Evolutionary conservation across 2,797 vertebrate genomes (phyloP).

Genomic region (Macropodus opercularis): DNA sequence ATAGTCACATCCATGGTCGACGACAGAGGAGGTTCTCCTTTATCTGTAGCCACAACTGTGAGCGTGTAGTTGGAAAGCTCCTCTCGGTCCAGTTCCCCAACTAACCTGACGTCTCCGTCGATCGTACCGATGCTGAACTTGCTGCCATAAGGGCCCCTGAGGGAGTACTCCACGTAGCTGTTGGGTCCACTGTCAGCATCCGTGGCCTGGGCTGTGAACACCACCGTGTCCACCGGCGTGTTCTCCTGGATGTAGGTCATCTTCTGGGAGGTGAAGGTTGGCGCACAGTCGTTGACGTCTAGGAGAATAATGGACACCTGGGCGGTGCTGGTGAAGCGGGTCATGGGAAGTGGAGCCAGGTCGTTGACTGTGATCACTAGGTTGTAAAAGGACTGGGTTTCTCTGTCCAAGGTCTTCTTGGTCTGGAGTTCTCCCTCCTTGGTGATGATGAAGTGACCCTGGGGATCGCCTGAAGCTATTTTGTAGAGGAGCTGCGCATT

Average conservation of each 20-base stretch:
- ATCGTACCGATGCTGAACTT: constrained; percentile 91
- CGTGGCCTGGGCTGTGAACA: constrained; percentile 87
- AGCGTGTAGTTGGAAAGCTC: constrained; percentile 91
- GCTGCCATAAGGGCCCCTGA: constrained; percentile 82
- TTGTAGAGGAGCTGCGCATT: constrained; percentile 89
- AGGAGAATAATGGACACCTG: constrained; percentile 95
- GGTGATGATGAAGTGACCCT: constrained; percentile 86
- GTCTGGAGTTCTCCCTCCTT: constrained; percentile 83
- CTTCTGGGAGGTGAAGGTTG: constrained; percentile 89
- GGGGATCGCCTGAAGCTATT: constrained; percentile 90
- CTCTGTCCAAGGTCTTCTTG: constrained; percentile 86
- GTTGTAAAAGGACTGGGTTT: constrained; percentile 96
- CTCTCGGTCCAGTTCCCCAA: constrained; percentile 93
- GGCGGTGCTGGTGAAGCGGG: constrained; percentile 90
- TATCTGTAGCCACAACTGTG: constrained; percentile 91
- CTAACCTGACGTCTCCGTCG: constrained; percentile 88
- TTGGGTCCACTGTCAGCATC: constrained; percentile 96
- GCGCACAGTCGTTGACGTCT: constrained; percentile 94
- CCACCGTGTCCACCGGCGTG: constrained; percentile 90
- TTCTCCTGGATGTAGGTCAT: constrained; percentile 94
- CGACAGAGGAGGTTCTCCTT: constrained; percentile 90
- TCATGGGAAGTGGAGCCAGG: constrained; percentile 78
- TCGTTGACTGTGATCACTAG: constrained; percentile 91
- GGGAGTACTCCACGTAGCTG: constrained; percentile 95
- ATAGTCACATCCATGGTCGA: constrained; percentile 89